Base-by-base conservation (phyloP, 2,113 vertebrate genomes). In the Aix galericulata region DNA sequence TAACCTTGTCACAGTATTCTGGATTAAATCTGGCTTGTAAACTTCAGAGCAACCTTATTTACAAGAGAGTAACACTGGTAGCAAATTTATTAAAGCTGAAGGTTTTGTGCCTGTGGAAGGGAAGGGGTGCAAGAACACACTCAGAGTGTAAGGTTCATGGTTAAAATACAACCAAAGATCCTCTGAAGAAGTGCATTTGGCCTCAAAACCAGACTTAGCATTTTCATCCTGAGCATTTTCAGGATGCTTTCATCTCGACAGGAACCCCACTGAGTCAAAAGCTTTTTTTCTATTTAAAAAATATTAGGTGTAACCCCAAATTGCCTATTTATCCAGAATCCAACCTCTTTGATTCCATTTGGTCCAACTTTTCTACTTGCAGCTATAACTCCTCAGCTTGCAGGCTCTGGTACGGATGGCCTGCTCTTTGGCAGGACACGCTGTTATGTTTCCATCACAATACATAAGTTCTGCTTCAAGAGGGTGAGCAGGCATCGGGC, bases 381-480 rank as follows among this genome's bases (percentile, higher is more conserved):
- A 74, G 91, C 84, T 58, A n/a, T 44, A 73, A 80, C 36, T 95
- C 88, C 82, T 58, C 3, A 32, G 17, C 22, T 93, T 86, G 17
- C 91, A 79, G 79, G 75, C 81, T 91, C 73, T n/a, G 22, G 86
- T 46, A 86, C 80, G 36, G 86, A 72, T 69, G 91, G 89, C 88
- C 82, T 88, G 53, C 34, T 92, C 93, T 88, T 93, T 95, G 96
- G 97, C 96, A 97, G 88, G 62, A n/a, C 50, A 48, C 74, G 53
- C 81, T 53, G 75, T 71, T 81, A 84, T 75, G 71, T 93, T 97
- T 96, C 95, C 95, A 95, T 96, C 96, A 93, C 91, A 63, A 81
- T 89, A 44, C 44, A 91, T 86, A 92, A 72, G 89, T 92, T 96
- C 75, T 16, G 13, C 67, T 92, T 96, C 62, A 83, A 59, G 53